Percentiles rank a stretch among this genome's conserved stretches.
Evolutionary conservation across 1,140 invertebrate genomes (phyloP).

Genomic region (Pomacea maculata): DNA sequence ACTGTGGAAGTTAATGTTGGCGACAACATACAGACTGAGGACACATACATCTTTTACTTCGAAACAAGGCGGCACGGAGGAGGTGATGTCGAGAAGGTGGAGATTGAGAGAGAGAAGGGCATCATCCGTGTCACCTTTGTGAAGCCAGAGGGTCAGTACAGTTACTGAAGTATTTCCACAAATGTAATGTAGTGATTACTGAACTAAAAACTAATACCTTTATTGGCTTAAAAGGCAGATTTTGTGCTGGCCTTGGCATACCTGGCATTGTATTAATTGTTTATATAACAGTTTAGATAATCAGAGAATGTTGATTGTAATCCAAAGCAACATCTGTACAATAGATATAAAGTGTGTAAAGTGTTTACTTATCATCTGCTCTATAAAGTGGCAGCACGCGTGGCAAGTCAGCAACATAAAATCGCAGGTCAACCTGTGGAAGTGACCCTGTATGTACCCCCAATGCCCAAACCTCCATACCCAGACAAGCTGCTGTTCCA

Average conservation of each 20-base stretch:
- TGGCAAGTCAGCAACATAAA: neutral
- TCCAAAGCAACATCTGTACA: no score
- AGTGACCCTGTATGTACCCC: constrained; percentile 2
- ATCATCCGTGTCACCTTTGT: constrained; percentile 12
- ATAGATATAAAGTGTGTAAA: no score
- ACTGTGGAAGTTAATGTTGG: constrained; percentile 1
- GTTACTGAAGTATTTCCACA: no score
- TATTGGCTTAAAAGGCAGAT: no score
- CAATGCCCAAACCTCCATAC: constrained; percentile 14
- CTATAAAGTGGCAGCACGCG: constrained; percentile 6
- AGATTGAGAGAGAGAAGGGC: constrained; percentile 12
- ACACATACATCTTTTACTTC: constrained; percentile 21
- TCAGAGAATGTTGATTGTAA: no score
- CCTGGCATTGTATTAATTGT: no score
- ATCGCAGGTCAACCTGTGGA: neutral
- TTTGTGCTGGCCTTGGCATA: no score
- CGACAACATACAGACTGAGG: neutral
- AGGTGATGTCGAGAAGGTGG: constrained; percentile 16
- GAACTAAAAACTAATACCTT: no score
- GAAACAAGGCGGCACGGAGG: constrained; percentile 14
- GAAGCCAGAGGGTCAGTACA: constrained; percentile 13
- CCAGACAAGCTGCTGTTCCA: constrained; percentile 27
- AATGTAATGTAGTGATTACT: no score
- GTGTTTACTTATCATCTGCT: neutral
- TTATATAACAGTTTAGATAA: no score